Evolutionary conservation across 2,888 invertebrate genomes (phyloP).

Genomic region (Argyresthia albistria): DNA sequence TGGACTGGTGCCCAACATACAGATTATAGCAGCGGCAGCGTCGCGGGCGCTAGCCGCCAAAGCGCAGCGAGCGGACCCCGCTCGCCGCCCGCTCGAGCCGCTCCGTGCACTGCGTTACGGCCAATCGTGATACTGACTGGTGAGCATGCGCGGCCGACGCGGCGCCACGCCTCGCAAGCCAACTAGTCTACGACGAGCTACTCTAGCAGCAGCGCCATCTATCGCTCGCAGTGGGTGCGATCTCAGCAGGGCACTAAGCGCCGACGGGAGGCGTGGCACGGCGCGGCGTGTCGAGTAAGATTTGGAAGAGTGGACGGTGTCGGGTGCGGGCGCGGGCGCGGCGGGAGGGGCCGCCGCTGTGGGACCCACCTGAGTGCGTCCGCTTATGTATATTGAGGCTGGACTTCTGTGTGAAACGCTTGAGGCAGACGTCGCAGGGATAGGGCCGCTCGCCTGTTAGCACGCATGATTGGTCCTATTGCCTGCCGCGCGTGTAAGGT

Average conservation of each 20-base stretch:
- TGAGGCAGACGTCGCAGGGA: slow-evolving; percentile 82
- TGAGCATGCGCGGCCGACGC: background rate
- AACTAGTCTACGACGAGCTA: background rate
- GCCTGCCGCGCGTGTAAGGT: slow-evolving; percentile 53
- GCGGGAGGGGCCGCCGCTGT: slow-evolving; percentile 58
- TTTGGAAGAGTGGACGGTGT: background rate
- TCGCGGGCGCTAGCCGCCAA: background rate
- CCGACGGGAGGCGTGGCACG: background rate
- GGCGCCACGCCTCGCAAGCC: background rate
- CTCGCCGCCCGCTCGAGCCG: background rate
- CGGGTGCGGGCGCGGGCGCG: slow-evolving; percentile 25
- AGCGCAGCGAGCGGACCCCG: background rate
- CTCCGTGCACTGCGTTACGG: background rate
- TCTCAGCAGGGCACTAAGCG: background rate
- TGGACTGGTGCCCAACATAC: slow-evolving; percentile 71
- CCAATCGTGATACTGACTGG: background rate
- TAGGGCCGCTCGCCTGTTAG: slow-evolving; percentile 75
- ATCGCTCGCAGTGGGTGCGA: background rate
- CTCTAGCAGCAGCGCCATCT: background rate
- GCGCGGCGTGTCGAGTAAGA: too few relatives aligned
- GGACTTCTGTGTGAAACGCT: slow-evolving; percentile 86
- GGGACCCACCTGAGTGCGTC: slow-evolving; percentile 79
- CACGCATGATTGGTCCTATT: slow-evolving; percentile 68
- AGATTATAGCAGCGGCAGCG: slow-evolving; percentile 57
- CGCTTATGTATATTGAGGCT: slow-evolving; percentile 86